phyloP scores from a whole-genome alignment of 2,113 vertebrate genomes.

The Semnopithecus entellus region DNA sequence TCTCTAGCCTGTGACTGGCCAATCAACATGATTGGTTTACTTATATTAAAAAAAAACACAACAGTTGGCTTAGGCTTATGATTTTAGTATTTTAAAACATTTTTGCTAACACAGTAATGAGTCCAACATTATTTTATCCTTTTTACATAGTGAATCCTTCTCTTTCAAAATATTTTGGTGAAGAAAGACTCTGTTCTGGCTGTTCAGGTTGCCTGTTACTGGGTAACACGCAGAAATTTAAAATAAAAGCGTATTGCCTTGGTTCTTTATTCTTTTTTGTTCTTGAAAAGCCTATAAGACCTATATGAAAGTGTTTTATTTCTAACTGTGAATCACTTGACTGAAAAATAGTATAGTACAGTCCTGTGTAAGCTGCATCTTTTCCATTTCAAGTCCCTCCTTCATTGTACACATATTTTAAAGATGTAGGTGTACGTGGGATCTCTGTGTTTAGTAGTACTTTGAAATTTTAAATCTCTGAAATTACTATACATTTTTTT shows the following conservation, averaged over 20 bases:
- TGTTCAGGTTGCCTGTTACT: background rate
- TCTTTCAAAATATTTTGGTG: conserved; percentile 6
- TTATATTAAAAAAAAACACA: background rate
- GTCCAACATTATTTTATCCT: background rate
- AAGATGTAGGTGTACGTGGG: background rate
- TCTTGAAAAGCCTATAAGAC: background rate
- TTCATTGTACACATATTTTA: conserved; percentile 34
- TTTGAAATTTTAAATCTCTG: conserved; percentile 15
- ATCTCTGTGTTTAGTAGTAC: background rate
- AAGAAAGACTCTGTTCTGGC: background rate
- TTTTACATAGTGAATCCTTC: conserved; percentile 19
- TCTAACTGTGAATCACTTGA: conserved; percentile 4
- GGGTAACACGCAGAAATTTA: background rate
- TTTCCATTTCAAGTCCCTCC: background rate
- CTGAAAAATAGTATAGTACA: background rate
- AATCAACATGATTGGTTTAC: background rate
- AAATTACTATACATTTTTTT: background rate
- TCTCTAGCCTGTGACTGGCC: background rate
- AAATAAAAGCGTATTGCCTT: background rate
- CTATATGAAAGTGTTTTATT: background rate
- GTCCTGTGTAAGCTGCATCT: background rate
- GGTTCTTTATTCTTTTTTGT: background rate
- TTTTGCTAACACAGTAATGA: conserved; percentile 9
- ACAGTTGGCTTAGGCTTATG: background rate
- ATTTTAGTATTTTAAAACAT: conserved; percentile 19